phyloP scores from a whole-genome alignment of 2,888 invertebrate species.

The Sicus ferrugineus region DNA sequence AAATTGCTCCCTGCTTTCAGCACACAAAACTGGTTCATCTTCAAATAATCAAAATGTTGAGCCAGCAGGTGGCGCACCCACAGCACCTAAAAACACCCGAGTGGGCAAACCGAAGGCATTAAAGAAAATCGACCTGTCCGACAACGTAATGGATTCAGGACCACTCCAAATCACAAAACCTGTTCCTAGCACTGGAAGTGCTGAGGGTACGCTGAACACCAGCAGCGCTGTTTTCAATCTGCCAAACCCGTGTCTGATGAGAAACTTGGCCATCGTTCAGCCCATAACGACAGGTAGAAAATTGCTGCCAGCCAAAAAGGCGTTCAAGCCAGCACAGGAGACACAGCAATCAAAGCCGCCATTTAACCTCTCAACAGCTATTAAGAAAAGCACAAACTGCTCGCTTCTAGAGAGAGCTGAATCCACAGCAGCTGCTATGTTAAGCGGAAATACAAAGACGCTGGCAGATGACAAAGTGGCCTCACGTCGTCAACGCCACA shows the following conservation, averaged over 20 bases:
- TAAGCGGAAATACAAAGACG: not conserved
- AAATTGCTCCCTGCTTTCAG: conserved; percentile 6
- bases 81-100: not conserved
- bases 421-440: not conserved
- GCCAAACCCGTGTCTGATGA: conserved; percentile 34
- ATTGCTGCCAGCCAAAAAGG: conserved; percentile 28
- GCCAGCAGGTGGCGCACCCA: not conserved
- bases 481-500: conserved; percentile 53
- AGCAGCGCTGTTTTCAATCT: conserved; percentile 11
- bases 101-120: conserved; percentile 41
- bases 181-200: not conserved
- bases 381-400: not conserved
- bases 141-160: not conserved
- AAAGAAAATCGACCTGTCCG: conserved; percentile 46
- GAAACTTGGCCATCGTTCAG: conserved; percentile 21
- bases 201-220: conserved; percentile 14
- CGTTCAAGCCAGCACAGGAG: conserved; percentile 35
- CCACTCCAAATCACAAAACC: not conserved
- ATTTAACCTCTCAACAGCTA: conserved; percentile 46
- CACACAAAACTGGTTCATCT: conserved; percentile 33
- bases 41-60: conserved; percentile 13
- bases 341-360: conserved; percentile 39
- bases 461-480: conserved; percentile 44
- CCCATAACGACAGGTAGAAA: conserved; percentile 8
- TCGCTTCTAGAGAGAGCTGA: not conserved